Percentiles rank a stretch among this genome's conserved stretches.
phyloP scores from a whole-genome alignment of 2,888 invertebrate genomes.

The Heliconius ismenius region DNA sequence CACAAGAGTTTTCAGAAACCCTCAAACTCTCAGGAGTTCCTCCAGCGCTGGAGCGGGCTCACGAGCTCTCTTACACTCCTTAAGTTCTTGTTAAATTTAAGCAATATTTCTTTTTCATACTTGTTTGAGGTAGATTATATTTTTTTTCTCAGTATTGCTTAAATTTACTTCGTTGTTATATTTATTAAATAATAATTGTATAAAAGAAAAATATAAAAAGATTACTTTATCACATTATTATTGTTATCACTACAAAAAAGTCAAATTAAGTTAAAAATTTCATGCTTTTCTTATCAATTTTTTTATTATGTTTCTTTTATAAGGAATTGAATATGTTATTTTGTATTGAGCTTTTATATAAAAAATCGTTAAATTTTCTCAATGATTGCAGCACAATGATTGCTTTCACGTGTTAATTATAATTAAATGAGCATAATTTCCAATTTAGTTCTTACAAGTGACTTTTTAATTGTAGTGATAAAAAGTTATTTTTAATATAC shows the following conservation, averaged over 20 bases:
- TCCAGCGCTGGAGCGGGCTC: too few species aligned
- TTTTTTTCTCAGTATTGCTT: too few species aligned
- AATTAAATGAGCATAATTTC: constrained; percentile 2
- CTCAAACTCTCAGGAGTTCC: too few species aligned
- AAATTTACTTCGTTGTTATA: not conserved
- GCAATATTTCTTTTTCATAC: too few species aligned
- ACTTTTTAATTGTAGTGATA: constrained; percentile 10
- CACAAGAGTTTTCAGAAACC: too few species aligned
- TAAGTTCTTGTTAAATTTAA: too few species aligned
- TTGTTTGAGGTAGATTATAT: too few species aligned
- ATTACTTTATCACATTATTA: not conserved
- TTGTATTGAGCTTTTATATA: constrained; percentile 7
- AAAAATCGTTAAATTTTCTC: not conserved
- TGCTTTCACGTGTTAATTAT: constrained; percentile 11
- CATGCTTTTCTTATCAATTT: constrained; percentile 1
- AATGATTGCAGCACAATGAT: too few species aligned
- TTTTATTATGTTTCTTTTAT: not conserved
- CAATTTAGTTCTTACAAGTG: not conserved
- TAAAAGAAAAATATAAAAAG: not conserved
- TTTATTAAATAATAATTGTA: not conserved
- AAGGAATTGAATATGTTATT: not conserved
- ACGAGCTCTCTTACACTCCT: too few species aligned
- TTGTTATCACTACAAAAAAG: not conserved
- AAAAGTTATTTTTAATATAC: not conserved
- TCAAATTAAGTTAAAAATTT: not conserved